Percentiles rank a stretch among this genome's conserved stretches.
These are phyloP conservation scores for Tokudaia muenninki DNA, from an alignment of 2,797 vertebrate species.

Conservation along the genomic window DNA sequence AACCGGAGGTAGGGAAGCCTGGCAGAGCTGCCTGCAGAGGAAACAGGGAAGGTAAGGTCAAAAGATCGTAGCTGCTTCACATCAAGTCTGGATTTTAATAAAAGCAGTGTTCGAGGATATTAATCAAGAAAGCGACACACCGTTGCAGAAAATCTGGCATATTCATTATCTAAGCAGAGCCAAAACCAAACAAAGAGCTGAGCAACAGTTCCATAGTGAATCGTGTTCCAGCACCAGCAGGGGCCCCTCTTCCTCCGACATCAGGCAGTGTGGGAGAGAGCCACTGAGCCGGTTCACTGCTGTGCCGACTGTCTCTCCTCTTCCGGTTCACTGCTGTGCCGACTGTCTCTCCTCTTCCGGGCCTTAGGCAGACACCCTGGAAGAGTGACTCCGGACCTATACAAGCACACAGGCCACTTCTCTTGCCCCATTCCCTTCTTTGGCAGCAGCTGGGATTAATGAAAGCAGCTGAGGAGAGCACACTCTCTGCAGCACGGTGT, in stretches of 20 bases:
- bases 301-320: neutral
- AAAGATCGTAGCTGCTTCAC: neutral
- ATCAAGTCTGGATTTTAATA: neutral
- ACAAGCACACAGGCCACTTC: neutral
- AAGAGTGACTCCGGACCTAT: neutral
- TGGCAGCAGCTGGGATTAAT: neutral
- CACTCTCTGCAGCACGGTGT: neutral
- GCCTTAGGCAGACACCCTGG: neutral
- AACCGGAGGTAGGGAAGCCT: neutral
- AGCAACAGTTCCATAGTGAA: neutral
- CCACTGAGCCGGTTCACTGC: neutral
- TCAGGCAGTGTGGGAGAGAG: neutral
- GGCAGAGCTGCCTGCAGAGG: neutral
- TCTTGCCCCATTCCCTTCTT: neutral
- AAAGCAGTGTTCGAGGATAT: neutral
- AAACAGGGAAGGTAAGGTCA: neutral
- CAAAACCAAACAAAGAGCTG: neutral
- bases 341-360: neutral
- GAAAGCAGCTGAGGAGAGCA: neutral
- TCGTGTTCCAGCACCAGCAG: neutral
- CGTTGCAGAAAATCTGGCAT: neutral
- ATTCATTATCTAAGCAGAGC: neutral
- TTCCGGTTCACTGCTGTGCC: neutral
- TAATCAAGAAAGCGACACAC: neutral
- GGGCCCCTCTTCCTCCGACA: neutral